Evolutionary conservation across 2,888 invertebrate genomes (phyloP), one percentile per base, ranked within the genome.

Genomic region (Cephalotes varians): DNA sequence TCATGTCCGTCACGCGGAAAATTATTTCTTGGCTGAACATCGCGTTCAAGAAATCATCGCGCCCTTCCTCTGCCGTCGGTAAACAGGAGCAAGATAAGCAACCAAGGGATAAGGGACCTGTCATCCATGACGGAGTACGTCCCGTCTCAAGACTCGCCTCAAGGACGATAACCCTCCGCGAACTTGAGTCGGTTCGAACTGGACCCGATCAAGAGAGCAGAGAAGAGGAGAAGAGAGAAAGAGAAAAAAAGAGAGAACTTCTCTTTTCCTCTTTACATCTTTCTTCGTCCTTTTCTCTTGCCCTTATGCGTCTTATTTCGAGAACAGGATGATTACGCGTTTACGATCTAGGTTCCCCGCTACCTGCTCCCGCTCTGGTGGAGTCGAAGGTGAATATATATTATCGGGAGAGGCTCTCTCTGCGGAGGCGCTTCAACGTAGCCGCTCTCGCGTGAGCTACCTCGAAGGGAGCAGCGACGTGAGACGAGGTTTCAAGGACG

Each of bases 401-500:
- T 79, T 79, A 79, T 76, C 67, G 74, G 67, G 40, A 79, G 9
- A 69, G 31, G 71, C 34, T n/a, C 21, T 77, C 69, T 34, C 34
- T n/a, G 77, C 1, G 56, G 56, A 79, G 56, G 56, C 54, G 56
- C 69, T 79, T 28, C 31, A 56, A 56, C 77, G 44, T 79, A 44
- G 71, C 71, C 71, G 67, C 31, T 79, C 77, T 79, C 56, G 77
- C 77, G 56, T 79, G 77, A 79, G 69, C 56, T 44, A 79, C 56
- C 77, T 69, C 71, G 44, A 31, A 15, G 44, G 62, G 37, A 21
- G 10, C 25, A 65, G 44, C 12, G 79, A 58, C 77, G 65, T 12
- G 71, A 54, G 74, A 65, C 51, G 81, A 72, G 77, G 81, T 85
- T 84, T 88, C 88, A 90, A 90, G 88, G 90, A 82, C 87, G 88